phyloP scores from a whole-genome alignment of 1,140 invertebrate species.

The Acyrthosiphon pisum region DNA sequence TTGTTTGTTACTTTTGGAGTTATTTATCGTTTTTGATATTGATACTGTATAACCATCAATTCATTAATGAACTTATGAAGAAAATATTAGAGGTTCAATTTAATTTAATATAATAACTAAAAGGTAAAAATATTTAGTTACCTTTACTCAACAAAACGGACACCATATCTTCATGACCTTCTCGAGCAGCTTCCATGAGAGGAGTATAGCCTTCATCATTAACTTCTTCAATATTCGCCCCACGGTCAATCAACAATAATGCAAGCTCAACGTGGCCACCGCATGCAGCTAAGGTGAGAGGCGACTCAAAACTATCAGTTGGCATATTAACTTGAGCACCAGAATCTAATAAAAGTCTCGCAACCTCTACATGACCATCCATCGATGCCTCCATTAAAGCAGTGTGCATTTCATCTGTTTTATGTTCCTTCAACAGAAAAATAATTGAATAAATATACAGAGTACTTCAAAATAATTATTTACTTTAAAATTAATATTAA shows the following conservation, averaged over 20 bases:
- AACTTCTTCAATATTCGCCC: slow-evolving; percentile 98
- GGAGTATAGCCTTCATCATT: slow-evolving; percentile 99
- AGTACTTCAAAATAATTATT: not conserved
- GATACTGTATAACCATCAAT: not conserved
- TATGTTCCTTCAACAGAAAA: slow-evolving; percentile 76
- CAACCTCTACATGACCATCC: slow-evolving; percentile 98
- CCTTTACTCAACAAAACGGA: slow-evolving; percentile 90
- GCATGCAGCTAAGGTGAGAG: slow-evolving; percentile 95
- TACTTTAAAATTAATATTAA: not conserved
- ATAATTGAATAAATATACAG: not conserved
- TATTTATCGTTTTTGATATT: not conserved
- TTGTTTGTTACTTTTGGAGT: not conserved
- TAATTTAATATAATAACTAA: no score
- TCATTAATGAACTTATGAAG: no score
- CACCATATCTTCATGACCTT: slow-evolving; percentile 99
- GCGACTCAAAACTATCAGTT: slow-evolving; percentile 98
- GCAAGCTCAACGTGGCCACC: slow-evolving; percentile 98
- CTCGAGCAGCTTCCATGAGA: slow-evolving; percentile 97
- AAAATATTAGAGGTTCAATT: no score
- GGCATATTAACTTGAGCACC: slow-evolving; percentile 99
- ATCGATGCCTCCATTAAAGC: slow-evolving; percentile 99
- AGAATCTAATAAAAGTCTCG: slow-evolving; percentile 86
- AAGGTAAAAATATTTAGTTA: slow-evolving; percentile 61
- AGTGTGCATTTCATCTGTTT: slow-evolving; percentile 99
- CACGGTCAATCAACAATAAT: slow-evolving; percentile 91